A percentile compares a stretch with the other conserved stretches of the same genome.
Conservation (phyloP, 2,797 vertebrate genomes). For the Rallus crepitans region DNA sequence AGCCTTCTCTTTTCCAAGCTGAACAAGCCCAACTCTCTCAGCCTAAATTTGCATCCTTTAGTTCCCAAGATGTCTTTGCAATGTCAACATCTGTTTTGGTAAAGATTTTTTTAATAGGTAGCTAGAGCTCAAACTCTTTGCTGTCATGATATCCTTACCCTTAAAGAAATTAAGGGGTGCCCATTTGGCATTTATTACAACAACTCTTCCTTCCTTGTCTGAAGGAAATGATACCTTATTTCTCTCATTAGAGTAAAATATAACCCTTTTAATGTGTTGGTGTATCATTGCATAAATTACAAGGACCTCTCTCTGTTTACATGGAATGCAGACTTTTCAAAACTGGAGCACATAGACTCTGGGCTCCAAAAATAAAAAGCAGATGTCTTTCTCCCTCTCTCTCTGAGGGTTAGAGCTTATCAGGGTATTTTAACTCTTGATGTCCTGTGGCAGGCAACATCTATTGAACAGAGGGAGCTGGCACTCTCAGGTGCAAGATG, state of each 20-base stretch:
- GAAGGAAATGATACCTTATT: slow-evolving; percentile 76
- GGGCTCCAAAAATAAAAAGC: slow-evolving; percentile 81
- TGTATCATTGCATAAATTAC: slow-evolving; percentile 80
- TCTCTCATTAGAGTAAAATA: slow-evolving; percentile 82
- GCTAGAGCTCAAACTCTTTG: slow-evolving; percentile 1
- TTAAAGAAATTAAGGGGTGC: slow-evolving; percentile 45
- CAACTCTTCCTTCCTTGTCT: slow-evolving; percentile 53
- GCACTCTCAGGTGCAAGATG: background rate
- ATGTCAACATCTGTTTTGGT: background rate
- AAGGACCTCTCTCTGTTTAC: slow-evolving; percentile 77
- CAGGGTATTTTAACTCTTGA: slow-evolving; percentile 69
- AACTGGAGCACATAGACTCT: slow-evolving; percentile 51
- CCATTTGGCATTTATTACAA: slow-evolving; percentile 79
- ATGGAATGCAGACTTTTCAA: slow-evolving; percentile 78
- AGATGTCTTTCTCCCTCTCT: slow-evolving; percentile 77
- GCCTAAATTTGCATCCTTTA: background rate
- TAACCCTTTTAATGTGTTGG: slow-evolving; percentile 67
- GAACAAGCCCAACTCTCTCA: too few species aligned
- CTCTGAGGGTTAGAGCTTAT: slow-evolving; percentile 50
- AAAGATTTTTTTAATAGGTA: slow-evolving; percentile 15
- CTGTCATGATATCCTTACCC: slow-evolving; percentile 49
- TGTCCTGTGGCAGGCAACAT: background rate
- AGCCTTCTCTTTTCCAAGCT: too few species aligned
- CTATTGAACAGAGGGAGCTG: background rate
- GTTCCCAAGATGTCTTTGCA: background rate